Conservation (phyloP, 2,797 vertebrate genomes). For the Enteromius treurensis region DNA sequence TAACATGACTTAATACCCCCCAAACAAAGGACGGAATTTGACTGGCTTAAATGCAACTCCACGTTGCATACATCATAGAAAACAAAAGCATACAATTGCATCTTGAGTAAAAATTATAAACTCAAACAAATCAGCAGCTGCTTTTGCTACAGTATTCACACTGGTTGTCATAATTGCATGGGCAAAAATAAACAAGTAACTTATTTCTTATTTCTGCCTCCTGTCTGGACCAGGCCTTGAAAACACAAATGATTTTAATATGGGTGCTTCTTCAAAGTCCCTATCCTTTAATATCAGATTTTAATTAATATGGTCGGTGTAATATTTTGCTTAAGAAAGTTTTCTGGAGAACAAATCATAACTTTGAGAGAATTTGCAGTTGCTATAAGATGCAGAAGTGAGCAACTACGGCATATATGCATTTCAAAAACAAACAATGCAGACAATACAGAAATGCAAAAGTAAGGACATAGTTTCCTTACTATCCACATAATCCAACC, state of each 20-base stretch:
- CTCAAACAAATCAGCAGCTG: neutral
- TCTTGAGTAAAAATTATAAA: neutral
- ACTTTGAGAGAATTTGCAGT: neutral
- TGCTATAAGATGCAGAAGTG: neutral
- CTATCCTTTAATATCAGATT: neutral
- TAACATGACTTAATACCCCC: neutral
- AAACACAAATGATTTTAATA: neutral
- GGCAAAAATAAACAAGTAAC: neutral
- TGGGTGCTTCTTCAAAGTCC: neutral
- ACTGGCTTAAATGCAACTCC: neutral
- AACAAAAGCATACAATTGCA: neutral
- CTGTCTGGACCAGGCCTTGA: neutral
- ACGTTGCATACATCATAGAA: neutral
- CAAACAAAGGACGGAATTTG: neutral
- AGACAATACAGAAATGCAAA: neutral
- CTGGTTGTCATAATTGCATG: neutral
- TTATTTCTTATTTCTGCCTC: neutral
- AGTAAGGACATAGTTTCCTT: neutral
- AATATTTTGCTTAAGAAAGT: neutral
- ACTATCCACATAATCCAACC: neutral
- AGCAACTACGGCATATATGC: neutral
- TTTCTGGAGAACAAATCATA: neutral
- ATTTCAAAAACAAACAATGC: neutral
- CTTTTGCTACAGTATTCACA: neutral
- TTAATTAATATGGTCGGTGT: neutral